A percentile compares a stretch with the other conserved stretches of the same genome.
phyloP scores from a whole-genome alignment of 2,888 invertebrate species.

The Mythimna impura region DNA sequence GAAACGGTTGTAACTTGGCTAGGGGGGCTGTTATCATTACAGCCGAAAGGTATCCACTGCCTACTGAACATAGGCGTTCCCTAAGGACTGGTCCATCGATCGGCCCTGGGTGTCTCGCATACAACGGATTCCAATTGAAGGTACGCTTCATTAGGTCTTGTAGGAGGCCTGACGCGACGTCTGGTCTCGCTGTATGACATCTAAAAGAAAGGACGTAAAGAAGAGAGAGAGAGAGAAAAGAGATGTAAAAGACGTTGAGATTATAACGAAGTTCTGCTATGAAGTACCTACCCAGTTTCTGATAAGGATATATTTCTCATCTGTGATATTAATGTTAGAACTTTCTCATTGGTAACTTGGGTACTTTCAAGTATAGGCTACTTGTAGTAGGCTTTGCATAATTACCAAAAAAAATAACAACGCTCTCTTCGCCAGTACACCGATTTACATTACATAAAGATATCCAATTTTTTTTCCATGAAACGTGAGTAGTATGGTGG shows the following conservation, averaged over 20 bases:
- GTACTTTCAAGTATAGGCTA: not conserved
- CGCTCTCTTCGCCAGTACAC: slow-evolving; percentile 49
- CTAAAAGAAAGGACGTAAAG: too few relatives aligned
- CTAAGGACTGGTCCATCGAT: too few relatives aligned
- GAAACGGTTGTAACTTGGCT: too few relatives aligned
- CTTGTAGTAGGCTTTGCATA: not conserved
- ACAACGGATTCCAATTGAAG: too few relatives aligned
- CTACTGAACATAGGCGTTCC: not conserved
- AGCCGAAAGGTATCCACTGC: not conserved
- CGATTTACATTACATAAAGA: slow-evolving; percentile 63
- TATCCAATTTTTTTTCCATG: slow-evolving; percentile 66
- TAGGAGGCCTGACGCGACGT: too few relatives aligned
- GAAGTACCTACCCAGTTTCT: not conserved
- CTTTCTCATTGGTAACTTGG: slow-evolving; percentile 1
- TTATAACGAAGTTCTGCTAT: not conserved
- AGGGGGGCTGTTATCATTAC: too few relatives aligned
- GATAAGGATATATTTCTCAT: not conserved
- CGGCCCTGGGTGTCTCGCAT: too few relatives aligned
- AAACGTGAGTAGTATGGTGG: slow-evolving; percentile 65
- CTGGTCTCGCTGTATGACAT: too few relatives aligned
- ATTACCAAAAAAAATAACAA: slow-evolving; percentile 10
- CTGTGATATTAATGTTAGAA: slow-evolving; percentile 2
- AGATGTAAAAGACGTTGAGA: not conserved
- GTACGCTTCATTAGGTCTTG: too few relatives aligned
- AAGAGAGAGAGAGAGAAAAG: too few relatives aligned